Evolutionary conservation across 2,888 invertebrate species (phyloP).

Genomic region (Lordiphosa fenestrarum): DNA sequence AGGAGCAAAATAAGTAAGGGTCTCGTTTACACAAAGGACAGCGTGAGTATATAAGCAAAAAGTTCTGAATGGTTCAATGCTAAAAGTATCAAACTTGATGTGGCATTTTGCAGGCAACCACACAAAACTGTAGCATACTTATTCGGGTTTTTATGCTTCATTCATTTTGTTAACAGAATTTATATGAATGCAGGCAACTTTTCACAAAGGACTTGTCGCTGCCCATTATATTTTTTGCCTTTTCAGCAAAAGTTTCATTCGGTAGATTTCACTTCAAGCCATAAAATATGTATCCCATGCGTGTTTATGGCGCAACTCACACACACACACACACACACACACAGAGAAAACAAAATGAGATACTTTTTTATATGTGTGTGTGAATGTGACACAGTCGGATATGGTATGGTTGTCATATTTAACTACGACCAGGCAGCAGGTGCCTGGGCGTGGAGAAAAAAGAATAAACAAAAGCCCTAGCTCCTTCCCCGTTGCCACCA

Average conservation of each 20-base stretch:
- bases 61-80: not conserved
- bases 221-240: too few relatives aligned
- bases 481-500: not conserved
- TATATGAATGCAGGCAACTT: too few relatives aligned
- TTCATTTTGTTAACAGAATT: too few relatives aligned
- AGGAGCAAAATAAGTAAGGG: too few relatives aligned
- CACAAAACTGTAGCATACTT: too few relatives aligned
- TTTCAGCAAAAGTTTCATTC: not conserved
- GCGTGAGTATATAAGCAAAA: too few relatives aligned
- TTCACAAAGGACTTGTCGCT: too few relatives aligned
- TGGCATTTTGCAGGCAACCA: too few relatives aligned
- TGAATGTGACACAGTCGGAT: conserved; percentile 22
- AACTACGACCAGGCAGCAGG: conserved; percentile 45
- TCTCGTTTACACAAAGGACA: too few relatives aligned
- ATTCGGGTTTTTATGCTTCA: too few relatives aligned
- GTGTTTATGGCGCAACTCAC: conserved; percentile 48
- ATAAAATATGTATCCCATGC: conserved; percentile 65
- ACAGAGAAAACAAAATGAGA: conserved; percentile 22
- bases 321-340: conserved; percentile 19
- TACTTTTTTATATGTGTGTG: conserved; percentile 7
- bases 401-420: conserved; percentile 37
- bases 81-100: too few relatives aligned
- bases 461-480: conserved; percentile 4
- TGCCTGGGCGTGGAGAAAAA: conserved; percentile 2
- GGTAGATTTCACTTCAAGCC: conserved; percentile 41